Percentiles rank a stretch among this genome's conserved stretches.
phyloP scores from a whole-genome alignment of 2,797 vertebrate species.

The Cyprinodon diabolis region DNA sequence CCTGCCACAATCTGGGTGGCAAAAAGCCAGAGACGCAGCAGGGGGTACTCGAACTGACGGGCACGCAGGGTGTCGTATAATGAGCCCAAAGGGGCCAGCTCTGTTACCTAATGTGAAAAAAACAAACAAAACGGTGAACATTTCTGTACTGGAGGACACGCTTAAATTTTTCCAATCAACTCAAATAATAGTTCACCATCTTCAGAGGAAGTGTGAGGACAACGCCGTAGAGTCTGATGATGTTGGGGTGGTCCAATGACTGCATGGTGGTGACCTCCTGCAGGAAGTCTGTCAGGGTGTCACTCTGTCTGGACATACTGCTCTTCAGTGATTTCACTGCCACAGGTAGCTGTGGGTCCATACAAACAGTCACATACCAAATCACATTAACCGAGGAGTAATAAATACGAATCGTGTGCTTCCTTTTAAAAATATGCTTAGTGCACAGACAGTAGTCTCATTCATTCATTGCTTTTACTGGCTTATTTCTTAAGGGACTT shows the following conservation, averaged over 20 bases:
- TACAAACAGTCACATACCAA: background rate
- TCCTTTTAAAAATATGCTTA: no score
- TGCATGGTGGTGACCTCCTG: conserved; percentile 90
- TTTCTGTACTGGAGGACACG: background rate
- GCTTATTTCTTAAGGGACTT: no score
- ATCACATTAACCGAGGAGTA: background rate
- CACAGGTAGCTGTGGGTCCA: conserved; percentile 74
- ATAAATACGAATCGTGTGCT: no score
- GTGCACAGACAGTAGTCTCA: no score
- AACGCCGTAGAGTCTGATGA: conserved; percentile 88
- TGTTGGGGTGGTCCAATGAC: conserved; percentile 87
- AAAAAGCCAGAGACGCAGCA: conserved; percentile 86
- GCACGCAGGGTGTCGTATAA: conserved; percentile 84
- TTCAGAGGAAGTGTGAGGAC: conserved; percentile 89
- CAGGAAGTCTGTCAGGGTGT: conserved; percentile 87
- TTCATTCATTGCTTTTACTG: no score
- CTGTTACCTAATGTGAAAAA: conserved; percentile 81
- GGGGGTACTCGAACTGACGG: conserved; percentile 77
- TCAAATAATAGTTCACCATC: conserved; percentile 79
- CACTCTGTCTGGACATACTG: conserved; percentile 68
- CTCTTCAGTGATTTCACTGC: conserved; percentile 83
- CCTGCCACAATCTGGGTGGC: conserved; percentile 84
- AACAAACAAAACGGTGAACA: background rate
- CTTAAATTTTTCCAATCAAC: accelerated
- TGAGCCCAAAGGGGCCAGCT: conserved; percentile 84